Percentiles rank a stretch among this genome's conserved stretches.
phyloP scores from a whole-genome alignment of 2,797 vertebrate species.

The Adelosebastes latens region DNA sequence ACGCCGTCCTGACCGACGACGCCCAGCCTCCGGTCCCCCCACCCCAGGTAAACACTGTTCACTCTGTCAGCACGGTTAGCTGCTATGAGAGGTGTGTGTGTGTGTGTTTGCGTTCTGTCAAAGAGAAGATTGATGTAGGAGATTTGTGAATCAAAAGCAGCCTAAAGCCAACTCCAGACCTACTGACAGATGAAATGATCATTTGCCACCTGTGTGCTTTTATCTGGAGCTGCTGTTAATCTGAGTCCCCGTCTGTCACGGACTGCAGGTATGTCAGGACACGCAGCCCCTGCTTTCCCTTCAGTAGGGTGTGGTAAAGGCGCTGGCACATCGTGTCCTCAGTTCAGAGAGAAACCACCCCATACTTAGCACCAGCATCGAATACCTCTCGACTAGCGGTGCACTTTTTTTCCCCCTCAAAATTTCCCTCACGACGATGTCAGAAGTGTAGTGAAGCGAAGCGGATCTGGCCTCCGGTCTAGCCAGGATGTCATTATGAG shows the following conservation, averaged over 20 bases:
- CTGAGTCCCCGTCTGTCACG: slow-evolving; percentile 4
- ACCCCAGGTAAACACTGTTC: neutral
- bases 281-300: slow-evolving; percentile 33
- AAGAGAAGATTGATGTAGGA: slow-evolving; percentile 19
- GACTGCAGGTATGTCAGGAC: slow-evolving; percentile 41
- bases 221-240: slow-evolving; percentile 49
- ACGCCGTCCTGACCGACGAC: no score
- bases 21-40: no score
- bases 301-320: slow-evolving; percentile 22
- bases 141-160: slow-evolving; percentile 14
- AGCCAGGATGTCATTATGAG: slow-evolving; percentile 76
- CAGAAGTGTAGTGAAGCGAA: slow-evolving; percentile 54
- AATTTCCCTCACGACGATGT: slow-evolving; percentile 57
- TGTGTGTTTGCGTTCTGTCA: slow-evolving; percentile 1
- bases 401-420: slow-evolving; percentile 6
- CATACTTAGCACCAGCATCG: slow-evolving; percentile 21
- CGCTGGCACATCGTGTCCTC: slow-evolving; percentile 45
- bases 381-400: slow-evolving; percentile 19
- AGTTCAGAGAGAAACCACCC: slow-evolving; percentile 38
- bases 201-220: slow-evolving; percentile 50
- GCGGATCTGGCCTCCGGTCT: slow-evolving; percentile 56
- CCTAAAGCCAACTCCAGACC: neutral
- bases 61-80: no score
- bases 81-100: neutral
- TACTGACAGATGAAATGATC: slow-evolving; percentile 38